Conservation (phyloP, 1,140 invertebrate genomes). For the Drosophila guanche region DNA sequence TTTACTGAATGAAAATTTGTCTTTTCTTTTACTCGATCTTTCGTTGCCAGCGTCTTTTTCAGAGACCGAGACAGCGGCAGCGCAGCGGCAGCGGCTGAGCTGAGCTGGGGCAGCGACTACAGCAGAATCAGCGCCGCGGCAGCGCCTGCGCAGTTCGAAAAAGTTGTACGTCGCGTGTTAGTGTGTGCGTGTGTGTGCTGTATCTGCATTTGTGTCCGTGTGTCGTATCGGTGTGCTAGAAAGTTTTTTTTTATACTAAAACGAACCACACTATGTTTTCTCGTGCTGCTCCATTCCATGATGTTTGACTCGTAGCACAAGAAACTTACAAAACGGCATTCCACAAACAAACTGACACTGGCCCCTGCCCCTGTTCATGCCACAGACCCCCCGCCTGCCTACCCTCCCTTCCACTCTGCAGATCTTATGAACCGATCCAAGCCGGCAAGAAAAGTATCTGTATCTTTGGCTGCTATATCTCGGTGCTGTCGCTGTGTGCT, state of each 20-base stretch:
- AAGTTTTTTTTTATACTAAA: slow-evolving; percentile 48
- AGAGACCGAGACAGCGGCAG: slow-evolving; percentile 9
- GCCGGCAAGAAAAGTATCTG: slow-evolving; percentile 52
- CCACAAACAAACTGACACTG: slow-evolving; percentile 63
- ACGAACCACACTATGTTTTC: slow-evolving; percentile 31
- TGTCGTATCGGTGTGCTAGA: slow-evolving; percentile 66
- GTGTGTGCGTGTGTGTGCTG: slow-evolving; percentile 35
- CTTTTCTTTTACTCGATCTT: slow-evolving; percentile 81
- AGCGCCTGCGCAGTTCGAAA: slow-evolving; percentile 25
- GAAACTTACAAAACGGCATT: slow-evolving; percentile 83
- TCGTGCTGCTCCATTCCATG: slow-evolving; percentile 45
- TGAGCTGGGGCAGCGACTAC: background rate
- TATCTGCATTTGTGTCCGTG: slow-evolving; percentile 15
- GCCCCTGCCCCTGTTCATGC: slow-evolving; percentile 11
- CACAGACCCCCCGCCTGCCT: background rate
- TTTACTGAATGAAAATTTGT: slow-evolving; percentile 62
- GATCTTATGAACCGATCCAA: slow-evolving; percentile 7
- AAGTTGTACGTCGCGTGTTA: slow-evolving; percentile 36
- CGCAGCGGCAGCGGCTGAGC: background rate
- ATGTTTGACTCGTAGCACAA: slow-evolving; percentile 63
- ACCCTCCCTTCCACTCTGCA: background rate
- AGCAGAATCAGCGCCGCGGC: slow-evolving; percentile 15
- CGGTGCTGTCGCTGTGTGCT: slow-evolving; percentile 45
- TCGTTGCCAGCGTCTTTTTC: slow-evolving; percentile 42
- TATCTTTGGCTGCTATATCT: slow-evolving; percentile 49